A percentile compares a stretch with the other conserved stretches of the same genome.
phyloP scores from a whole-genome alignment of 1,140 invertebrate genomes.

The Caenorhabditis tropicalis region DNA sequence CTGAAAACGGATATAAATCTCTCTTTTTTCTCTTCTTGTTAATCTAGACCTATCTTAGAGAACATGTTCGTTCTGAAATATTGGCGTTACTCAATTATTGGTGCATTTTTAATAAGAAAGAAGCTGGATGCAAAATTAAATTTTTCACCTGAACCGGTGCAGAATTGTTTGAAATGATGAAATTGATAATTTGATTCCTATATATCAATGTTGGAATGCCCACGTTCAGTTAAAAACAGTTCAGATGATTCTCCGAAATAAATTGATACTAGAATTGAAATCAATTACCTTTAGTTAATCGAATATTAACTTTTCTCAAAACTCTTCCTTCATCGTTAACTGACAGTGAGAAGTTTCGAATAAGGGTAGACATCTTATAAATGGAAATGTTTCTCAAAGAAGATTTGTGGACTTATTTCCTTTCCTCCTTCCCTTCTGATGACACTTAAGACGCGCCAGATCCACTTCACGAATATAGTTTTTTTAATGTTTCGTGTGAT shows the following conservation, averaged over 20 bases:
- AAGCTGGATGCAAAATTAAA: background rate
- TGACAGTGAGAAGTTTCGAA: too few species aligned
- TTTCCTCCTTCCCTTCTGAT: background rate
- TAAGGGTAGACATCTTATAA: too few species aligned
- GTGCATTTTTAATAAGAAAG: too few species aligned
- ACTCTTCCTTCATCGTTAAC: too few species aligned
- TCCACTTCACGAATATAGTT: conserved; percentile 11
- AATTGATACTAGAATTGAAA: too few species aligned
- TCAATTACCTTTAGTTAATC: too few species aligned
- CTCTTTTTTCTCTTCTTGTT: background rate
- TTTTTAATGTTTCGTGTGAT: background rate
- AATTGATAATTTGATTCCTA: background rate
- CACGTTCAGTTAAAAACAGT: too few species aligned
- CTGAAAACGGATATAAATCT: conserved; percentile 13
- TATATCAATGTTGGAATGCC: too few species aligned
- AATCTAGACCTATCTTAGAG: background rate
- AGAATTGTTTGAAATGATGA: background rate
- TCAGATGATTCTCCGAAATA: too few species aligned
- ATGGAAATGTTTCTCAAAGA: too few species aligned
- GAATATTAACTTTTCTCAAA: too few species aligned
- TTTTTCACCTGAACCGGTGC: background rate
- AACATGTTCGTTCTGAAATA: background rate
- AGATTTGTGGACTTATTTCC: background rate
- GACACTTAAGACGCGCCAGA: conserved; percentile 4
- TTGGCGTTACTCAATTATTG: background rate